phyloP scores from a whole-genome alignment of 2,113 vertebrate genomes.

The Litocranius walleri region DNA sequence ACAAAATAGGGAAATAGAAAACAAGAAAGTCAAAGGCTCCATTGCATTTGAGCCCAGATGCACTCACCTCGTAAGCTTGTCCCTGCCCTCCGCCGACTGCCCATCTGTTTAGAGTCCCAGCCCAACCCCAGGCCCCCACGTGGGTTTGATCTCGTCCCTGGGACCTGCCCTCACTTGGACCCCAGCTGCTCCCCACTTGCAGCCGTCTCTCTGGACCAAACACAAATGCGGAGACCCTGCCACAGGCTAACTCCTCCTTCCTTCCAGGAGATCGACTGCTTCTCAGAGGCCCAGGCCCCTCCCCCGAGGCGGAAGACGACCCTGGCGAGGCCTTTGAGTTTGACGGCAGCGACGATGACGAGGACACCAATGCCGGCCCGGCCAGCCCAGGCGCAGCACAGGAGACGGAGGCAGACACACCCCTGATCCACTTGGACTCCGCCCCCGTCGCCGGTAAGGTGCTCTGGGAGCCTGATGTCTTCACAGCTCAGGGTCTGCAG shows the following conservation, averaged over 20 bases:
- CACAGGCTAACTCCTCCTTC: background rate
- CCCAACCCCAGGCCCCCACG: background rate
- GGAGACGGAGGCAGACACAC: background rate
- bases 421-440: slow-evolving; percentile 37
- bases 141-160: background rate
- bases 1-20: background rate
- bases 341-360: slow-evolving; percentile 67
- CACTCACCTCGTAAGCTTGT: rapidly evolving
- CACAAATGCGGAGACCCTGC: rapidly evolving
- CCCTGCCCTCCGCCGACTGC: background rate
- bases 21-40: background rate
- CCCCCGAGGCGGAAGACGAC: slow-evolving; percentile 61
- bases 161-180: background rate
- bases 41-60: rapidly evolving
- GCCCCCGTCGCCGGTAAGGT: slow-evolving; percentile 2
- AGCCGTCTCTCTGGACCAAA: background rate
- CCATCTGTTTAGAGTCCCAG: background rate
- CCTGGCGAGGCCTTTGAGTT: slow-evolving; percentile 72
- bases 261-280: slow-evolving; percentile 58
- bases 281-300: slow-evolving; percentile 38
- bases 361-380: background rate
- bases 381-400: background rate
- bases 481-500: background rate
- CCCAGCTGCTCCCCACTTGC: background rate
- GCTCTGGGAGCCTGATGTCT: background rate